phyloP scores from a whole-genome alignment of 2,797 vertebrate species.

The Centroberyx gerrardi region DNA sequence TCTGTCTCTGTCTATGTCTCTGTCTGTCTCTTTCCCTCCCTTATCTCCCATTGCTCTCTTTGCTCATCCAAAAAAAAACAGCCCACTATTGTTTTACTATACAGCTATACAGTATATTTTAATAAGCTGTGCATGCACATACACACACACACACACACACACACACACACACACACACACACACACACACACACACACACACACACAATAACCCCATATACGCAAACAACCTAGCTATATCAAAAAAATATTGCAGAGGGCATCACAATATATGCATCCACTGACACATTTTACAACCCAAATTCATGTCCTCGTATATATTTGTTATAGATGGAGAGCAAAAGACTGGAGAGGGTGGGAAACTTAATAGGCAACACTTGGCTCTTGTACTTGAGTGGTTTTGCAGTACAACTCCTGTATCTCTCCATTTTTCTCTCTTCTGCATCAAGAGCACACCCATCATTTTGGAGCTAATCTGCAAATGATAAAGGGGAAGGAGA shows the following conservation, averaged over 20 bases:
- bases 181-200: conserved; percentile 20
- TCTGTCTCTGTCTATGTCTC: conserved; percentile 6
- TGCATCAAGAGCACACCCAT: conserved; percentile 33
- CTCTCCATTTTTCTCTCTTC: conserved; percentile 37
- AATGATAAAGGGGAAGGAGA: conserved; percentile 38
- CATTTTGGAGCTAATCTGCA: conserved; percentile 63
- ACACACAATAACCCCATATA: conserved; percentile 21
- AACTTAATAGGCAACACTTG: conserved; percentile 66
- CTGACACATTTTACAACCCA: conserved; percentile 67
- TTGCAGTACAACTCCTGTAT: conserved; percentile 45
- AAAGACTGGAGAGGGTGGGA: conserved; percentile 59
- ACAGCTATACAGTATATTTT: conserved; percentile 22
- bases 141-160: conserved; percentile 13
- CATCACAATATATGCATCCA: conserved; percentile 54
- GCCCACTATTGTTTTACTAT: conserved; percentile 54
- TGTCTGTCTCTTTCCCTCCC: background rate
- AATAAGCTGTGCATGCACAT: conserved; percentile 25
- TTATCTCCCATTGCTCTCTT: conserved; percentile 35
- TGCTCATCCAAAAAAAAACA: conserved; percentile 48
- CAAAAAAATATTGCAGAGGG: conserved; percentile 66
- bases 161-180: conserved; percentile 5
- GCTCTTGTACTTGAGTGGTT: conserved; percentile 48
- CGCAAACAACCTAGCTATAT: conserved; percentile 49
- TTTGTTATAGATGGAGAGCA: conserved; percentile 54
- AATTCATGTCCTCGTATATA: conserved; percentile 65